These are phyloP conservation scores for Ciconia nigra DNA, from an alignment of 2,797 vertebrate species.

Conservation along the genomic window DNA sequence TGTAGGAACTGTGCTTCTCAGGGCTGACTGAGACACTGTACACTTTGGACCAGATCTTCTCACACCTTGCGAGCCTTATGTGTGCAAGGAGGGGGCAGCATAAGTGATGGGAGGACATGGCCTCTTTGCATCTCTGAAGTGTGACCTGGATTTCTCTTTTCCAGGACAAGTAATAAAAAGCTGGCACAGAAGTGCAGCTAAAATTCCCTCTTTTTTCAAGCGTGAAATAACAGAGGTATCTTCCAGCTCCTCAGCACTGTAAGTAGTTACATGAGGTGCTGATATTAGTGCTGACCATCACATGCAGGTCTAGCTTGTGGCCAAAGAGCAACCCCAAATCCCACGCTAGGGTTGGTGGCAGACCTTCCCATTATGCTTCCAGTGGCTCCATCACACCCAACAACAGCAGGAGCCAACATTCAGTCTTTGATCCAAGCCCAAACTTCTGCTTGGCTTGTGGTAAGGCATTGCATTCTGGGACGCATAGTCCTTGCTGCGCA, in stretches of 20 bases:
- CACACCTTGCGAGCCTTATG: neutral
- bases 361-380: neutral
- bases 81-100: accelerated
- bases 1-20: neutral
- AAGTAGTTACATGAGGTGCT: neutral
- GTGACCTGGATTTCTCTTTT: neutral
- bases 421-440: neutral
- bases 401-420: neutral
- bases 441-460: neutral
- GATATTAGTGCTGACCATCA: neutral
- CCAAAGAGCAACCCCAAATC: neutral
- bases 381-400: neutral
- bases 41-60: neutral
- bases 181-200: neutral
- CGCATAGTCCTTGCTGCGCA: neutral
- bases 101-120: neutral
- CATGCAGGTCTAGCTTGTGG: neutral
- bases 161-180: neutral
- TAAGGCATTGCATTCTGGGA: neutral
- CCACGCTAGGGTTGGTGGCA: neutral
- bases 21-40: neutral
- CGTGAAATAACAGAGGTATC: neutral
- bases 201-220: neutral
- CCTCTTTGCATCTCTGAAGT: neutral
- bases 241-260: neutral